These are phyloP conservation scores for Phoxinus phoxinus DNA, from an alignment of 2,113 vertebrate genomes.

Conservation along the genomic window DNA sequence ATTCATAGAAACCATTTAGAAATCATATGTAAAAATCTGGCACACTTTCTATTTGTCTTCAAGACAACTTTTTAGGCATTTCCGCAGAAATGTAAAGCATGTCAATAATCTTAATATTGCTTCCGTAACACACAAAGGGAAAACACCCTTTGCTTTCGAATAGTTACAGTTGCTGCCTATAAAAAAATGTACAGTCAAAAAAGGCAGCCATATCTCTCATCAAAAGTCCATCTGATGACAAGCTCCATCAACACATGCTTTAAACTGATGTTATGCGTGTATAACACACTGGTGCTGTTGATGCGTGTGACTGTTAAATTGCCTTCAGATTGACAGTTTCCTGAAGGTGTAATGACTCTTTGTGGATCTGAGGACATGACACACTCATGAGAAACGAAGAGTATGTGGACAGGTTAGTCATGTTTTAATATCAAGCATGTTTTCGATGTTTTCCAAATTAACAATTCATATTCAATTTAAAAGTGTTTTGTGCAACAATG, in stretches of 20 bases:
- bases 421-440: neutral
- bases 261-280: neutral
- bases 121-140: neutral
- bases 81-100: too few relatives aligned
- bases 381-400: neutral
- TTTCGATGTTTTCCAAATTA: neutral
- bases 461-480: neutral
- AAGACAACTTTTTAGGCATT: too few relatives aligned
- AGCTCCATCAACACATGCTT: slow-evolving; percentile 2
- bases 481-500: too few relatives aligned
- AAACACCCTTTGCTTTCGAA: neutral
- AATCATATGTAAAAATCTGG: too few relatives aligned
- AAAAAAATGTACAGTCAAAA: neutral
- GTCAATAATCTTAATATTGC: neutral
- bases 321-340: slow-evolving; percentile 3
- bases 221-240: slow-evolving; percentile 4
- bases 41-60: too few relatives aligned
- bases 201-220: neutral
- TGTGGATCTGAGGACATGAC: neutral
- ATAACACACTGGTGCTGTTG: slow-evolving; percentile 32
- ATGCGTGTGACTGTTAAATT: slow-evolving; percentile 1
- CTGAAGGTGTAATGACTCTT: neutral
- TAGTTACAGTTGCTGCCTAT: too few relatives aligned
- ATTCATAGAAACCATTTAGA: too few relatives aligned
- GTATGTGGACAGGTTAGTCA: neutral